Evolutionary conservation across 92 coral and sea anemone species (phyloP).

Genomic region (Siderastrea radians): DNA sequence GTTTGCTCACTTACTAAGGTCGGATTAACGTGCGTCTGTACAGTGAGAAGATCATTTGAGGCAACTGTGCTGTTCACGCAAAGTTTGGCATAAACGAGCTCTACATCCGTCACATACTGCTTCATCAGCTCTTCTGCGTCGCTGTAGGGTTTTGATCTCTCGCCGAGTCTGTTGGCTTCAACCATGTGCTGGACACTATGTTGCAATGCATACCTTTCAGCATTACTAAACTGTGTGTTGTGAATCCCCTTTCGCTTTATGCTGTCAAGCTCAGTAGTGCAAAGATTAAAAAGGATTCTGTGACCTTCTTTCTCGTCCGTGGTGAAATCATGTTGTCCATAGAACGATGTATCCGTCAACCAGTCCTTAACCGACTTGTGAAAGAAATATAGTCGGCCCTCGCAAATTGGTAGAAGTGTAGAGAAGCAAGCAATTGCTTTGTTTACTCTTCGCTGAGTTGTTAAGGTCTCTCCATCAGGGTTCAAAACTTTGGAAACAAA

Average conservation of each 20-base stretch:
- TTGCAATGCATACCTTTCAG: slow-evolving; percentile 22
- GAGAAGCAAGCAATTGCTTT: slow-evolving; percentile 51
- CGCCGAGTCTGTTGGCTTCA: background rate
- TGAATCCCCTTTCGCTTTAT: slow-evolving; percentile 11
- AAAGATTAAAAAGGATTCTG: slow-evolving; percentile 43
- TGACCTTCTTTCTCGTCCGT: slow-evolving; percentile 60
- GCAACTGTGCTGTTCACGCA: background rate
- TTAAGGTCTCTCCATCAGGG: background rate
- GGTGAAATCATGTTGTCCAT: slow-evolving; percentile 35
- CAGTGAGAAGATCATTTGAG: background rate
- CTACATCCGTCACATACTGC: background rate
- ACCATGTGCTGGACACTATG: slow-evolving; percentile 47
- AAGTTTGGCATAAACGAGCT: slow-evolving; percentile 16
- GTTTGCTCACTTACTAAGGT: background rate
- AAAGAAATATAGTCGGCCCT: slow-evolving; percentile 53
- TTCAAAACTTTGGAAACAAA: background rate
- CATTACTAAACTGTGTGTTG: background rate
- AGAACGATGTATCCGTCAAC: slow-evolving; percentile 1
- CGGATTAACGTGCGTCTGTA: background rate
- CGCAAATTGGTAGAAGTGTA: slow-evolving; percentile 43
- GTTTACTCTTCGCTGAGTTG: slow-evolving; percentile 5
- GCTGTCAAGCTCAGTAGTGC: slow-evolving; percentile 17
- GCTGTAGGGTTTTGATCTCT: background rate
- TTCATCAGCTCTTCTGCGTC: background rate
- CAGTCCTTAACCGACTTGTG: slow-evolving; percentile 78